These are phyloP conservation scores for Eulithis testata DNA, from an alignment of 2,888 invertebrate species.

Conservation along the genomic window DNA sequence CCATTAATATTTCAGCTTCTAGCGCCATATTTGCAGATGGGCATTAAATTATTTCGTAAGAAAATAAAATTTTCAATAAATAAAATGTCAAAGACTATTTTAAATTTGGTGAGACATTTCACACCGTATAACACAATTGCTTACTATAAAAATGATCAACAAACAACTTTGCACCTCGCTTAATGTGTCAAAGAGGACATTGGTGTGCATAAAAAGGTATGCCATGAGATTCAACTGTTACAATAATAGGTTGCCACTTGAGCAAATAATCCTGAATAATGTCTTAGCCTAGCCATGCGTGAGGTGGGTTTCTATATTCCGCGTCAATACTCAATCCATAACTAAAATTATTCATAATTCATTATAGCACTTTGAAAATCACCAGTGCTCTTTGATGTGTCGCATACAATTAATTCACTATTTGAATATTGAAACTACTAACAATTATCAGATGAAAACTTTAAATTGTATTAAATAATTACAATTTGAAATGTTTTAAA, in stretches of 20 bases:
- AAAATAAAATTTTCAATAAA: slow-evolving; percentile 85
- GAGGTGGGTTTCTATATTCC: slow-evolving; percentile 76
- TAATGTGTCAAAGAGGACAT: slow-evolving; percentile 68
- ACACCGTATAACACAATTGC: slow-evolving; percentile 82
- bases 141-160: slow-evolving; percentile 84
- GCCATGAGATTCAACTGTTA: slow-evolving; percentile 83
- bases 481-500: slow-evolving; percentile 72
- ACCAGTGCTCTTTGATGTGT: slow-evolving; percentile 67
- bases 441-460: slow-evolving; percentile 68
- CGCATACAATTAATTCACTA: slow-evolving; percentile 63
- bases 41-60: slow-evolving; percentile 78
- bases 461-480: slow-evolving; percentile 71
- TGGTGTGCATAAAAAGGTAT: slow-evolving; percentile 67
- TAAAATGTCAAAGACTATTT: slow-evolving; percentile 82
- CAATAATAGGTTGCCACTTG: slow-evolving; percentile 78
- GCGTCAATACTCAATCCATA: slow-evolving; percentile 56
- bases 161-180: slow-evolving; percentile 81
- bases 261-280: slow-evolving; percentile 80
- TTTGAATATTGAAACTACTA: slow-evolving; percentile 61
- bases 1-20: slow-evolving; percentile 55
- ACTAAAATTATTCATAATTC: slow-evolving; percentile 49
- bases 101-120: slow-evolving; percentile 74
- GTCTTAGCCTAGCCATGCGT: slow-evolving; percentile 77
- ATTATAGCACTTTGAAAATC: slow-evolving; percentile 62
- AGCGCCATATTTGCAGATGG: slow-evolving; percentile 84